phyloP scores from a whole-genome alignment of 2,113 vertebrate genomes.

The Indicator indicator region DNA sequence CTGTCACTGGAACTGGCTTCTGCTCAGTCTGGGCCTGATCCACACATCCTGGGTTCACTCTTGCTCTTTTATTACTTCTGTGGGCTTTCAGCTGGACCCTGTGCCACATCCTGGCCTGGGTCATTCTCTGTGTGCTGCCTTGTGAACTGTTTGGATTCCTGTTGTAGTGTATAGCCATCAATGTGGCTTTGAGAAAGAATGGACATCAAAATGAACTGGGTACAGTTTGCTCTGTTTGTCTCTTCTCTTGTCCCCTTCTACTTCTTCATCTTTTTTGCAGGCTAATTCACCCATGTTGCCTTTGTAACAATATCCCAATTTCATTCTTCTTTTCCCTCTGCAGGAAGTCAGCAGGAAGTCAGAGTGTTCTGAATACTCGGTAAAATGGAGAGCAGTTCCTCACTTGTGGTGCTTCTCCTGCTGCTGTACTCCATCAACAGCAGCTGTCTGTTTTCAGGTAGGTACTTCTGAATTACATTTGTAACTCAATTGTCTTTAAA shows the following conservation, averaged over 20 bases:
- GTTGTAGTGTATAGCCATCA: background rate
- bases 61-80: background rate
- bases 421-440: background rate
- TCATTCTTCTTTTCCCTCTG: background rate
- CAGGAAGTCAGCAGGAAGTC: background rate
- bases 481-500: background rate
- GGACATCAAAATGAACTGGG: background rate
- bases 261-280: background rate
- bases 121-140: background rate
- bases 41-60: accelerated
- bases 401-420: background rate
- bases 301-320: background rate
- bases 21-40: background rate
- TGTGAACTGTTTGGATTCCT: background rate
- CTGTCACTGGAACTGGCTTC: background rate
- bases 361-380: background rate
- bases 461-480: background rate
- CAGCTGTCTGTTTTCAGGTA: background rate
- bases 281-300: background rate
- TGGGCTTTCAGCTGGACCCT: background rate
- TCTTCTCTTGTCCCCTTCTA: background rate
- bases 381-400: background rate
- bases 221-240: background rate
- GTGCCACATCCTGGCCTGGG: background rate
- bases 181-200: background rate